Conservation (phyloP, 1,140 invertebrate species). For the Acromyrmex heyeri region DNA sequence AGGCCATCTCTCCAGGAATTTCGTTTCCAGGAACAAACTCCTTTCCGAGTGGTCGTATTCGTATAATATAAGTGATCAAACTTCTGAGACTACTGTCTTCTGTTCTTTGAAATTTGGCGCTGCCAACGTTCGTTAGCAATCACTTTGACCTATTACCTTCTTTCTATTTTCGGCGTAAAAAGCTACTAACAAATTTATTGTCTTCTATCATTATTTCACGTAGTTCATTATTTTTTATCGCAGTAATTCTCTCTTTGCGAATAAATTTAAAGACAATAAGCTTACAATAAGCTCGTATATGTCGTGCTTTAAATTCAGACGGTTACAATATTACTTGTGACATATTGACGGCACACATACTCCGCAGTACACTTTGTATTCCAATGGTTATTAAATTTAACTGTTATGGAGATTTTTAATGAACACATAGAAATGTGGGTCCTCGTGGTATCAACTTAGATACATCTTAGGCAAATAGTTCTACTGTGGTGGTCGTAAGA, state of each 20-base stretch:
- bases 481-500: conserved; percentile 80
- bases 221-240: background rate
- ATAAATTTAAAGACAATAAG: background rate
- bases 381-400: conserved; percentile 51
- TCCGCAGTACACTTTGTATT: background rate
- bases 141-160: background rate
- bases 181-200: too few species aligned
- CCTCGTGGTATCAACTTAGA: conserved; percentile 53
- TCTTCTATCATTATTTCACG: background rate
- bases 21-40: conserved; percentile 75
- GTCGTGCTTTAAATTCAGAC: background rate
- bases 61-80: conserved; percentile 76
- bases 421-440: conserved; percentile 55
- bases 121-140: conserved; percentile 34
- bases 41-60: conserved; percentile 65
- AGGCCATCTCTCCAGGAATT: conserved; percentile 73
- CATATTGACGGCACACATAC: background rate
- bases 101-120: conserved; percentile 2
- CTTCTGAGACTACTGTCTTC: conserved; percentile 25
- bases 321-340: background rate
- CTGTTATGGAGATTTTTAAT: conserved; percentile 42
- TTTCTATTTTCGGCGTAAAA: background rate
- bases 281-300: too few species aligned
- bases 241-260: background rate
- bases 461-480: conserved; percentile 81